Base-by-base conservation (phyloP, 2,888 invertebrate species). In the Pachymerium ferrugineum region DNA sequence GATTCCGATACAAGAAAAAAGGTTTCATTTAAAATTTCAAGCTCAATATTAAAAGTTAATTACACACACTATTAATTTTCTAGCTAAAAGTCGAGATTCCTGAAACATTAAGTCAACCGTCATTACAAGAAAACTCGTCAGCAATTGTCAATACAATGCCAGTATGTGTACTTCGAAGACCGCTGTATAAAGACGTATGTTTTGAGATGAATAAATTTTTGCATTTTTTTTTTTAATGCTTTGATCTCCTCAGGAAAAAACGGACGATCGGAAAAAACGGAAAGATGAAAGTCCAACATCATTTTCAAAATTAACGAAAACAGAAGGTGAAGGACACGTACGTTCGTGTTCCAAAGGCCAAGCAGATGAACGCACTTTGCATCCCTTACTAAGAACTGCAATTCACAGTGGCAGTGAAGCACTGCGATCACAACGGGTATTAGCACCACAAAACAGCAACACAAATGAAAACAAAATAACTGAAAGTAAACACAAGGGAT, bases 311-410 rank as follows among this genome's bases (percentile, higher is more conserved):
- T 16, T 29, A 6, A 31, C 22, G 3, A 70, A 70, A n/a, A 14
- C 70, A 5, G 74, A 74, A 29, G 31, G 70, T 29, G 74, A 74
- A 38, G 42, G 70, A 3, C 74, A 74, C 33, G 69, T 74, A 8
- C 70, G 74, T 14, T 74, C 74, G 16, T 74, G 74, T 22, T 73
- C 73, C 14, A 54, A 73, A 62, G 73, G 73, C 31, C 14, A 62
- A 54, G 19, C 12, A n/a, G 69, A 69, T 25, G 22, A 19, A 8
- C 8, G 25, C 4, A 38, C 28, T 1, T 4, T 47, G 14, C 35
- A 31, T 6, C 54, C 67, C 1, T 10, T 73, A 4, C 6, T 28
- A 8, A 16, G 72, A 6, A 28, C 38, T 14, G 30, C 19, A 12
- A 25, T 31, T 12, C 54, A 62, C 16, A 14, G 30, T 1, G 62